phyloP scores from a whole-genome alignment of 2,113 vertebrate species.

The Apodemus sylvaticus region DNA sequence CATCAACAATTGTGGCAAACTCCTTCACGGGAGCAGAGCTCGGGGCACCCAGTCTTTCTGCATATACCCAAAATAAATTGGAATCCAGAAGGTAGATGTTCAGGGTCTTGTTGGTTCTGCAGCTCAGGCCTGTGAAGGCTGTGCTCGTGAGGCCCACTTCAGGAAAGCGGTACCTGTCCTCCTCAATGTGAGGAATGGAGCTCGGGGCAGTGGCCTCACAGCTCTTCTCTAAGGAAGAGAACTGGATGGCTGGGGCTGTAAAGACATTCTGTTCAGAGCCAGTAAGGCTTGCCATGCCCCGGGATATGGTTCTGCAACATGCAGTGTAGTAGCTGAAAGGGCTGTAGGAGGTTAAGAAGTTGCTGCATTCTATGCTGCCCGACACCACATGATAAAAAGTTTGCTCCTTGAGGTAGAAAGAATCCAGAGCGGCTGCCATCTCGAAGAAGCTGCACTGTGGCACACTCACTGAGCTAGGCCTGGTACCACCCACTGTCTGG shows the following conservation, averaged over 20 bases:
- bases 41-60: constrained; percentile 91
- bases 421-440: constrained; percentile 88
- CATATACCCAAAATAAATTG: constrained; percentile 94
- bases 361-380: constrained; percentile 87
- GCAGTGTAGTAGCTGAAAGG: constrained; percentile 92
- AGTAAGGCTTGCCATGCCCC: constrained; percentile 77
- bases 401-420: constrained; percentile 89
- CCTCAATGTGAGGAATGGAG: constrained; percentile 90
- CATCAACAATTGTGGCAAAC: constrained; percentile 94
- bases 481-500: constrained; percentile 77
- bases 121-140: constrained; percentile 91
- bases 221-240: constrained; percentile 85
- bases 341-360: constrained; percentile 90
- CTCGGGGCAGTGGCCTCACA: constrained; percentile 54
- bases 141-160: constrained; percentile 67
- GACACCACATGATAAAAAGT: constrained; percentile 84
- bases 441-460: constrained; percentile 85
- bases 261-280: constrained; percentile 77
- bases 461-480: constrained; percentile 78
- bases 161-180: constrained; percentile 77
- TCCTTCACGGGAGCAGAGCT: constrained; percentile 79
- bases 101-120: constrained; percentile 96
- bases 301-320: constrained; percentile 91
- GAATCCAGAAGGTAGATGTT: constrained; percentile 96
- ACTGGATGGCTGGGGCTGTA: constrained; percentile 71